Evolutionary conservation across 2,113 vertebrate genomes (phyloP).

Genomic region (Sinosuthora webbiana): DNA sequence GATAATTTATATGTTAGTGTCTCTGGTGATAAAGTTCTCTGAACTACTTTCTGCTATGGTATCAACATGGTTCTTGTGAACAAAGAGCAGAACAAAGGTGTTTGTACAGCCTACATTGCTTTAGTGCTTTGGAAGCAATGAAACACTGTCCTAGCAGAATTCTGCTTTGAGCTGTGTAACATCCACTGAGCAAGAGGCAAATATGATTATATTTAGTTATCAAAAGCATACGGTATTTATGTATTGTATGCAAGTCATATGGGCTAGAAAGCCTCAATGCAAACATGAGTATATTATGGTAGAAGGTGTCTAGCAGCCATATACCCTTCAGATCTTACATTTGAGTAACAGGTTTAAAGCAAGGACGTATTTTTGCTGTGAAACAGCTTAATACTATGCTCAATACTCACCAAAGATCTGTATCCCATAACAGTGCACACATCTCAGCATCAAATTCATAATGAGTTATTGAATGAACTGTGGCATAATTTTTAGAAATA

Average conservation of each 20-base stretch:
- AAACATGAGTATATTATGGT: background rate
- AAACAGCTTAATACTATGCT: background rate
- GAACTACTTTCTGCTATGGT: background rate
- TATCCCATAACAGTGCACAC: background rate
- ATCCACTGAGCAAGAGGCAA: background rate
- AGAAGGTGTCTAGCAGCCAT: background rate
- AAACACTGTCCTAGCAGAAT: background rate
- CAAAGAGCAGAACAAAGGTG: background rate
- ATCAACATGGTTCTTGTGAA: background rate
- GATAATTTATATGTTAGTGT: background rate
- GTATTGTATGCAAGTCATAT: background rate
- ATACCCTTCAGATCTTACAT: background rate
- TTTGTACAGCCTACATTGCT: background rate
- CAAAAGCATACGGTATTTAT: background rate
- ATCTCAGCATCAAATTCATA: background rate
- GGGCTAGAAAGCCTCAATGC: background rate
- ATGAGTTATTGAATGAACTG: background rate
- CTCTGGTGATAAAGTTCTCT: background rate
- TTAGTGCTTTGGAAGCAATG: background rate
- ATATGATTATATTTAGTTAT: background rate
- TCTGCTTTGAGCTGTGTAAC: background rate
- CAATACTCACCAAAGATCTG: background rate
- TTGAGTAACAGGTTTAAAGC: background rate
- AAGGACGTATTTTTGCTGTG: background rate
- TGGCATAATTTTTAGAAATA: background rate